Conservation (phyloP, 2,888 invertebrate genomes). For the Himalopsyche kuldschensis region DNA sequence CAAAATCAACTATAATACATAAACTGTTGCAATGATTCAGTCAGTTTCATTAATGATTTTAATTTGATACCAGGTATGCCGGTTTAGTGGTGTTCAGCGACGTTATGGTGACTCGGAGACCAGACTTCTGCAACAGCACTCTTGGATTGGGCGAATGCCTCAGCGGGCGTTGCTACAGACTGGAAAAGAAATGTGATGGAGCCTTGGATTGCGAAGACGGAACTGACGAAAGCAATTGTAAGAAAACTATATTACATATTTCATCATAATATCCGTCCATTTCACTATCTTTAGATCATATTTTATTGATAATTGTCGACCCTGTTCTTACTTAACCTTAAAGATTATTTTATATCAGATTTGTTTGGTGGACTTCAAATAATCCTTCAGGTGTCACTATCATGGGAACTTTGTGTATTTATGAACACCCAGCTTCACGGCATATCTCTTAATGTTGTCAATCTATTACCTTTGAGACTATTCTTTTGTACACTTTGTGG, state of each 20-base stretch:
- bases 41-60: neutral
- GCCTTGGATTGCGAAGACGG: constrained; percentile 78
- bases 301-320: neutral
- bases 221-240: constrained; percentile 82
- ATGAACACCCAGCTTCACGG: too few relatives aligned
- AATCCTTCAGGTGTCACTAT: too few relatives aligned
- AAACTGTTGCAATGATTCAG: neutral
- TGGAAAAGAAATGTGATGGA: constrained; percentile 78
- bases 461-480: too few relatives aligned
- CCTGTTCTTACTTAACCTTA: too few relatives aligned
- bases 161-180: constrained; percentile 76
- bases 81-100: constrained; percentile 91
- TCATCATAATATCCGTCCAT: too few relatives aligned
- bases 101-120: constrained; percentile 72
- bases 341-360: too few relatives aligned
- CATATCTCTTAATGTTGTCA: too few relatives aligned
- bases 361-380: too few relatives aligned
- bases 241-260: constrained; percentile 40
- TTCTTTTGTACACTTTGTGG: too few relatives aligned
- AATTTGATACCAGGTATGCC: constrained; percentile 54
- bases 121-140: constrained; percentile 70
- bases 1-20: too few relatives aligned
- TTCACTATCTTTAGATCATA: neutral
- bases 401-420: too few relatives aligned
- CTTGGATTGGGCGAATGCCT: constrained; percentile 79